These are phyloP conservation scores for Diorhabda elongata DNA, from an alignment of 1,140 invertebrate genomes.

Conservation along the genomic window DNA sequence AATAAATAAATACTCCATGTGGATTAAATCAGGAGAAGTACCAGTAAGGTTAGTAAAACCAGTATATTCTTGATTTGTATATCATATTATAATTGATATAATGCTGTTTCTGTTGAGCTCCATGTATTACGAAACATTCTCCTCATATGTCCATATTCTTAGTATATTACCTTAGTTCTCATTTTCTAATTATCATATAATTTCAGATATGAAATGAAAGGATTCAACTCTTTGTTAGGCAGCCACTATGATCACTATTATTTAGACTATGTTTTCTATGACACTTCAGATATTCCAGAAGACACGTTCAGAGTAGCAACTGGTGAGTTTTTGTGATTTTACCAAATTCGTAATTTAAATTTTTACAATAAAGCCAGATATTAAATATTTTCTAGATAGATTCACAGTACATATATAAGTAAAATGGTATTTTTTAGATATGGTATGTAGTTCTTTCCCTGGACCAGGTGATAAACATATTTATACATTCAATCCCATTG, in stretches of 20 bases:
- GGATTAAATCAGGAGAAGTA: slow-evolving; percentile 52
- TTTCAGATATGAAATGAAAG: slow-evolving; percentile 84
- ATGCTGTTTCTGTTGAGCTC: no score
- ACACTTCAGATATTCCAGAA: slow-evolving; percentile 61
- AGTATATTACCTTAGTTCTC: no score
- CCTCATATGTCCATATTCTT: no score
- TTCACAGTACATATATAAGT: not conserved
- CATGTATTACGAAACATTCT: no score
- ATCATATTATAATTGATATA: no score
- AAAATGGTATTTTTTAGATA: slow-evolving; percentile 50
- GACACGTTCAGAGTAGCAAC: slow-evolving; percentile 65
- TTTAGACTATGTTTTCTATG: slow-evolving; percentile 75
- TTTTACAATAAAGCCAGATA: no score
- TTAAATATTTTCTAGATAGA: not conserved
- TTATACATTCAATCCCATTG: slow-evolving; percentile 89
- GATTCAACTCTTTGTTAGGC: slow-evolving; percentile 85
- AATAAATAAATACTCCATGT: slow-evolving; percentile 82
- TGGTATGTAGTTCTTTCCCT: slow-evolving; percentile 77
- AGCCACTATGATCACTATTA: slow-evolving; percentile 97
- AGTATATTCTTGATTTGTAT: slow-evolving; percentile 42
- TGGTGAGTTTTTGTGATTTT: slow-evolving; percentile 46
- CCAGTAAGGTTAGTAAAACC: not conserved
- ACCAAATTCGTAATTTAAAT: not conserved
- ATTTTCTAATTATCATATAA: slow-evolving; percentile 38
- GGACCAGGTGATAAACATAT: slow-evolving; percentile 76